phyloP scores from a whole-genome alignment of 2,888 invertebrate species.

The Erebia aethiops region DNA sequence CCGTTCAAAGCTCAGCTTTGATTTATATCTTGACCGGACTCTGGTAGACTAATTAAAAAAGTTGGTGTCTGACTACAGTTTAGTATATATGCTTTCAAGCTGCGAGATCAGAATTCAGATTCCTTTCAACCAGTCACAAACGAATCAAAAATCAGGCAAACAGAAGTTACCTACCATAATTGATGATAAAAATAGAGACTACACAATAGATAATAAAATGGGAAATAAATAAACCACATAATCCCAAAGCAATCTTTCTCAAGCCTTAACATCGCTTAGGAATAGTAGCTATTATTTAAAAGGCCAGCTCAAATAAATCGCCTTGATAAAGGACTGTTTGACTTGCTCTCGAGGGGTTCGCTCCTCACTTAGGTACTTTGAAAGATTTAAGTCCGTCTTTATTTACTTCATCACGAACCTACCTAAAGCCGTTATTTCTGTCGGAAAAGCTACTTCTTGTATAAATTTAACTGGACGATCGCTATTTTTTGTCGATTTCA shows the following conservation, averaged over 20 bases:
- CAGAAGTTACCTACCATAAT: too few relatives aligned
- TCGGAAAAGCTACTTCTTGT: too few relatives aligned
- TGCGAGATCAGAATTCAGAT: too few relatives aligned
- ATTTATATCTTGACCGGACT: too few relatives aligned
- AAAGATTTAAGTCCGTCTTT: slow-evolving; percentile 45
- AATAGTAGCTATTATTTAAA: slow-evolving; percentile 35
- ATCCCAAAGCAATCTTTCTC: slow-evolving; percentile 18
- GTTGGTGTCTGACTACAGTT: too few relatives aligned
- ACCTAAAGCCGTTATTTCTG: not conserved
- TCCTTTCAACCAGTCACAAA: too few relatives aligned
- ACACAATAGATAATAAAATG: slow-evolving; percentile 22
- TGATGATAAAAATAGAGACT: not conserved
- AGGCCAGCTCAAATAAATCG: slow-evolving; percentile 36
- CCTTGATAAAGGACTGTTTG: slow-evolving; percentile 51
- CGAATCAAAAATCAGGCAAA: too few relatives aligned
- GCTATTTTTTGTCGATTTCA: too few relatives aligned
- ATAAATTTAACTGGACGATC: too few relatives aligned
- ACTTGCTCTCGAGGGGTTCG: slow-evolving; percentile 50
- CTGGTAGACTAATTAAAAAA: too few relatives aligned
- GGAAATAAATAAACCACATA: slow-evolving; percentile 10
- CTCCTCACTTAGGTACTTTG: slow-evolving; percentile 45
- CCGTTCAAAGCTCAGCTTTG: too few relatives aligned
- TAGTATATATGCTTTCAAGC: too few relatives aligned
- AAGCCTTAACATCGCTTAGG: not conserved
- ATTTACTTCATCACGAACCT: slow-evolving; percentile 32